Percentiles rank a stretch among this genome's conserved stretches.
Evolutionary conservation across 2,113 vertebrate species (phyloP).

Genomic region (Psephotus haematonotus): DNA sequence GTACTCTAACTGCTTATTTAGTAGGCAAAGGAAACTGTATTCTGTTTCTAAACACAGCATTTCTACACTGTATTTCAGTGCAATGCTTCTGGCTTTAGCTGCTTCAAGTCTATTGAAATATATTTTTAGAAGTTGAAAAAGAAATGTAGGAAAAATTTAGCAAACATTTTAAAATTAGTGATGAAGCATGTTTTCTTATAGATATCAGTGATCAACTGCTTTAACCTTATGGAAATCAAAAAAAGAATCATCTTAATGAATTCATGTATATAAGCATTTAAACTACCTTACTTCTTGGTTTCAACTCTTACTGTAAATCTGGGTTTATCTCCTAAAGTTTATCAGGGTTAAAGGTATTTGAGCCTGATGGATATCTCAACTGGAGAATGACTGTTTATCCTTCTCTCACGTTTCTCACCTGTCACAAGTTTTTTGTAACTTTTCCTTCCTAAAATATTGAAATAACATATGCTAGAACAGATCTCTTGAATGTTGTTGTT

Average conservation of each 20-base stretch:
- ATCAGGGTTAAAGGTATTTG: background rate
- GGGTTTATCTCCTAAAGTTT: background rate
- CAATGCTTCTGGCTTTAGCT: background rate
- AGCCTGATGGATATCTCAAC: background rate
- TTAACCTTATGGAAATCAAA: background rate
- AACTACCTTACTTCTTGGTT: background rate
- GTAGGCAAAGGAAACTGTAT: background rate
- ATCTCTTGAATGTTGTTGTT: background rate
- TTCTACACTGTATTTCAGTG: background rate
- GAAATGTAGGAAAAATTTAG: background rate
- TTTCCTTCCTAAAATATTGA: background rate
- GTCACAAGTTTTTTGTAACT: background rate
- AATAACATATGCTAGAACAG: background rate
- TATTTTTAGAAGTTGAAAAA: background rate
- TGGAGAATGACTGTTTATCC: background rate
- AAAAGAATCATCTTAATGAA: background rate
- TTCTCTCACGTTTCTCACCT: background rate
- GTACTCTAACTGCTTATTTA: background rate
- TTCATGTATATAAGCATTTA: background rate
- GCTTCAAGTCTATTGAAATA: background rate
- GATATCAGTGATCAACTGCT: background rate
- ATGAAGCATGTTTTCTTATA: background rate
- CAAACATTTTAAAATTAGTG: background rate
- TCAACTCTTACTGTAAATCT: background rate
- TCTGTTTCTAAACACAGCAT: background rate